A percentile compares a stretch with the other conserved stretches of the same genome.
Conservation (phyloP, 2,888 invertebrate genomes). For the Callimorpha dominula region DNA sequence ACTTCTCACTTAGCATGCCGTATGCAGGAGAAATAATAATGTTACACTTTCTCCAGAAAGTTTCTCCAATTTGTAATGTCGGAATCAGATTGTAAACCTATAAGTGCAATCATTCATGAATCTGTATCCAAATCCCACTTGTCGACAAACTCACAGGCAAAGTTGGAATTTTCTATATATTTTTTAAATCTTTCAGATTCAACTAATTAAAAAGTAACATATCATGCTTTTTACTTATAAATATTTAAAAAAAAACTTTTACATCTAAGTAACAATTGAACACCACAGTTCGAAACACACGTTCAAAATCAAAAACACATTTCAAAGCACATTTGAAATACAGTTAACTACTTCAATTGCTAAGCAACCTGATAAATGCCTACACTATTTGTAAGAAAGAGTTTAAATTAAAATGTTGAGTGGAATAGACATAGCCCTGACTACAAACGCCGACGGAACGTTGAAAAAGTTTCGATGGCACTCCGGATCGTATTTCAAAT, state of each 20-base stretch:
- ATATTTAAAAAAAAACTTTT: neutral
- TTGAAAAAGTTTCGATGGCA: slow-evolving; percentile 64
- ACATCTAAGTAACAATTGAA: neutral
- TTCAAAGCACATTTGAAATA: neutral
- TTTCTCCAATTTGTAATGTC: neutral
- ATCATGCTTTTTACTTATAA: neutral
- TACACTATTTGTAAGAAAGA: slow-evolving; percentile 39
- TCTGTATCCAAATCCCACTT: neutral
- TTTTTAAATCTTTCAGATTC: neutral
- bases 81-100: neutral
- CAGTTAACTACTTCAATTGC: neutral
- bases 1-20: no score
- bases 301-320: neutral
- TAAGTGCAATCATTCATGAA: no score
- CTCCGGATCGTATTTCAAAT: slow-evolving; percentile 61
- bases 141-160: no score
- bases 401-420: slow-evolving; percentile 50
- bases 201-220: no score
- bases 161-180: neutral
- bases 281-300: neutral
- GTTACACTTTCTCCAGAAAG: neutral
- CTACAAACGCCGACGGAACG: slow-evolving; percentile 52
- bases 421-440: slow-evolving; percentile 43
- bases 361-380: slow-evolving; percentile 26
- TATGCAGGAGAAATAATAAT: no score